These are phyloP conservation scores for Drosophila kurseongensis DNA, from an alignment of 1,140 invertebrate species.

Conservation along the genomic window DNA sequence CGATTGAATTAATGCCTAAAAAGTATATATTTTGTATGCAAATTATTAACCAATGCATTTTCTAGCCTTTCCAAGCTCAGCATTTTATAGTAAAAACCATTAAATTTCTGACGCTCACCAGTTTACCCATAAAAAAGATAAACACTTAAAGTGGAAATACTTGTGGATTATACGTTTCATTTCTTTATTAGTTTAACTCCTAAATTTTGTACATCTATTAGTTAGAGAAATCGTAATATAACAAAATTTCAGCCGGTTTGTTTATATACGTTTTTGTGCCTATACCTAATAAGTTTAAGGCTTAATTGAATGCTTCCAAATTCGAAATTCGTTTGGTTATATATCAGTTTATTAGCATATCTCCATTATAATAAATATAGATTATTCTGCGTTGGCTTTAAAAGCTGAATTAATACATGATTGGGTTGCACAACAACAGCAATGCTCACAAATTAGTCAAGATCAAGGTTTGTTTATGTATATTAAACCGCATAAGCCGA, in stretches of 20 bases:
- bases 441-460: conserved; percentile 64
- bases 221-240: not conserved
- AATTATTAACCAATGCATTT: not conserved
- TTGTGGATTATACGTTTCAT: not conserved
- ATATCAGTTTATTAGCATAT: conserved; percentile 58
- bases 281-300: not conserved
- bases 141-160: no score
- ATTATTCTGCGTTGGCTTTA: conserved; percentile 44
- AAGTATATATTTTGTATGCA: not conserved
- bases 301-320: conserved; percentile 22
- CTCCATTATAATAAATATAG: conserved; percentile 34
- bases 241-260: not conserved
- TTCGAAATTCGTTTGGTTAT: conserved; percentile 29
- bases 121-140: not conserved
- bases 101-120: no score
- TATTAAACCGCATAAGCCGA: conserved; percentile 20
- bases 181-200: not conserved
- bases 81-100: no score
- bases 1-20: not conserved
- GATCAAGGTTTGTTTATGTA: conserved; percentile 64
- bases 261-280: not conserved
- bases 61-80: not conserved
- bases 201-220: not conserved
- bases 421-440: conserved; percentile 41
- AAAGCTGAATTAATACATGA: conserved; percentile 75